Evolutionary conservation across 2,888 invertebrate genomes (phyloP), one percentile per base, ranked within the genome.

Genomic region (Scaptodrosophila latifasciaeformis): DNA sequence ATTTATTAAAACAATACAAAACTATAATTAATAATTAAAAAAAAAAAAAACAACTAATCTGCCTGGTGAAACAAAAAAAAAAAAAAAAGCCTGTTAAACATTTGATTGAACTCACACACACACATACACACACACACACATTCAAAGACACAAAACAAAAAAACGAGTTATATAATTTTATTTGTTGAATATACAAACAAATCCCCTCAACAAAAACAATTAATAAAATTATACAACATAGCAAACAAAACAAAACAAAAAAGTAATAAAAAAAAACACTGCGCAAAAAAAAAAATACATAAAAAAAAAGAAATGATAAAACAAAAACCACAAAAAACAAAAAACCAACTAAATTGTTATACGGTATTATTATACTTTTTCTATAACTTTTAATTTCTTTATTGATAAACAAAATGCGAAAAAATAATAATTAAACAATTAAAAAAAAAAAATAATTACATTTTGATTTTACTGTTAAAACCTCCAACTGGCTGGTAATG

Each of bases 281-380:
- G 65, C 50, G 66, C 59, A 59, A 70, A 46, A 58, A 27, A 49
- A 54, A 57, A 64, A 52, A 55, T 57, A 43, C 61, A 52, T 53
- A 24, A 37, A 40, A 15, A n/a, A 42, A 35, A 27, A 35, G 30
- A 42, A 49, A 40, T 21, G 45, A 37, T 37, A 49, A 47, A 65
- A 62, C 52, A 54, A 54, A 57, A 31, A 47, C 21, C 13, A 44
- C 37, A 50, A 31, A 15, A 30, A 46, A 58, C 45, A 54, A 45
- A 70, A 76, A 79, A 72, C 53, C 59, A 79, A 75, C 79, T 79
- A 75, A 82, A 83, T 83, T 83, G 83, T 83, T 83, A 83, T 83
- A 83, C 84, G 82, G 83, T 82, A 84, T 82, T 82, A 83, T 83
- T 83, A 84, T 83, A 83, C 83, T 83, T 83, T 83, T 83, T 84